These are phyloP conservation scores for Scomber japonicus DNA, from an alignment of 2,113 vertebrate genomes.

Conservation along the genomic window DNA sequence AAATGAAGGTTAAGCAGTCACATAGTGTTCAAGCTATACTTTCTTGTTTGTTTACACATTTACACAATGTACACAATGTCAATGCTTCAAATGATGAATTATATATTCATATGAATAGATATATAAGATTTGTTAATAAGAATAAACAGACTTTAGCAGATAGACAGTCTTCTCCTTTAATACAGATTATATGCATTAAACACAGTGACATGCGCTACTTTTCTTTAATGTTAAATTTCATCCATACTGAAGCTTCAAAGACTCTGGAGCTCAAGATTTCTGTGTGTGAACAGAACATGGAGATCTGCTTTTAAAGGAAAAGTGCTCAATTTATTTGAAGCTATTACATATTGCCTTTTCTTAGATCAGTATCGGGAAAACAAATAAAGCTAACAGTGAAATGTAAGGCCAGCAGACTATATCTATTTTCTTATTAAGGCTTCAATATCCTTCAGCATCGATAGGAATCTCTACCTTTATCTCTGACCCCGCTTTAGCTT, in stretches of 20 bases:
- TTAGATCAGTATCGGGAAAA: constrained; percentile 79
- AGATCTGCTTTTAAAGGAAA: constrained; percentile 62
- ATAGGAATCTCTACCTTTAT: constrained; percentile 81
- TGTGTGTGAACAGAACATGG: constrained; percentile 27
- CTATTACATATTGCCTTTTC: constrained; percentile 78
- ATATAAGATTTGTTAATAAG: not conserved
- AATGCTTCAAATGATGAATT: not conserved
- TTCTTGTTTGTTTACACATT: constrained; percentile 10
- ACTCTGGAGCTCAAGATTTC: not conserved
- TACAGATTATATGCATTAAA: too few relatives aligned
- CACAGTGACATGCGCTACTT: too few relatives aligned
- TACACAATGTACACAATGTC: not conserved
- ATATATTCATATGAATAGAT: not conserved
- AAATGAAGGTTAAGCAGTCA: constrained; percentile 15
- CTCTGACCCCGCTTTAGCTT: constrained; percentile 79
- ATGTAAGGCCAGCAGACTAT: constrained; percentile 74
- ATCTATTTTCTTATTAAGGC: constrained; percentile 84
- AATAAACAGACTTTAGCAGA: not conserved
- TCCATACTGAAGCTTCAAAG: not conserved
- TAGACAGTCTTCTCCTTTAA: too few relatives aligned
- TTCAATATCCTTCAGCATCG: constrained; percentile 84
- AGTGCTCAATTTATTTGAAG: constrained; percentile 71
- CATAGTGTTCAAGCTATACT: constrained; percentile 17
- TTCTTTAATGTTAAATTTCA: not conserved
- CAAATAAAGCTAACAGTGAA: constrained; percentile 82